Percentiles rank a stretch among this genome's conserved stretches.
Evolutionary conservation across 2,888 invertebrate species (phyloP).

Genomic region (Platerodrilus igneus): DNA sequence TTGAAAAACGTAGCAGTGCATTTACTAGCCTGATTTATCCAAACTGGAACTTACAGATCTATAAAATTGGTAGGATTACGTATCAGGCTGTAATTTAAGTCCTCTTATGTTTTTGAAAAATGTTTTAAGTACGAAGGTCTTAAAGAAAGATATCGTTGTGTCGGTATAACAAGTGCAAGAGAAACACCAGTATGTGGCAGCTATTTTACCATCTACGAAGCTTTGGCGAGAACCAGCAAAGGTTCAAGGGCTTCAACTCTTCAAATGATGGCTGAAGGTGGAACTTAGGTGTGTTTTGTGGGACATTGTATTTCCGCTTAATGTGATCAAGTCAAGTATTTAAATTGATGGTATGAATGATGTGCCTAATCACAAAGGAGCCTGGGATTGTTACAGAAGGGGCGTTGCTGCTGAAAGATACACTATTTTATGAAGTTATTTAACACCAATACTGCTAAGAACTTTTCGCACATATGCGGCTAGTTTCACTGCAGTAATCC

Average conservation of each 20-base stretch:
- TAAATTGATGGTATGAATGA: conserved; percentile 65
- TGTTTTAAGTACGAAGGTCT: conserved; percentile 60
- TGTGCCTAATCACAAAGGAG: conserved; percentile 57
- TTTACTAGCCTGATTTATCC: conserved; percentile 75
- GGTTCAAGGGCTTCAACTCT: conserved; percentile 55
- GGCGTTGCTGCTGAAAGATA: conserved; percentile 68
- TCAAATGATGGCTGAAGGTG: conserved; percentile 76
- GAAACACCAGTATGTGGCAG: conserved; percentile 81
- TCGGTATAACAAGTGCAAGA: conserved; percentile 67
- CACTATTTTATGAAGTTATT: conserved; percentile 66
- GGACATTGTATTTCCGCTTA: conserved; percentile 81
- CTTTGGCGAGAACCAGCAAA: conserved; percentile 54
- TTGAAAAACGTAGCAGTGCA: conserved; percentile 62
- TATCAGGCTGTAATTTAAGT: conserved; percentile 55
- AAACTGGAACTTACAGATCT: conserved; percentile 80
- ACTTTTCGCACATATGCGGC: conserved; percentile 94
- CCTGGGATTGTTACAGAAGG: conserved; percentile 68
- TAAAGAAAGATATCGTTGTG: conserved; percentile 69
- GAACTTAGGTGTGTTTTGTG: conserved; percentile 78
- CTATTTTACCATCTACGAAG: conserved; percentile 84
- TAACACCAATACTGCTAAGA: conserved; percentile 73
- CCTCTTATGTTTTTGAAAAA: conserved; percentile 63
- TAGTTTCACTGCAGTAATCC: conserved; percentile 82
- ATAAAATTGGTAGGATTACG: conserved; percentile 89
- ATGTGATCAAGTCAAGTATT: conserved; percentile 83